Base-by-base conservation (phyloP, 2,113 vertebrate genomes). In the Bubalus kerabau region DNA sequence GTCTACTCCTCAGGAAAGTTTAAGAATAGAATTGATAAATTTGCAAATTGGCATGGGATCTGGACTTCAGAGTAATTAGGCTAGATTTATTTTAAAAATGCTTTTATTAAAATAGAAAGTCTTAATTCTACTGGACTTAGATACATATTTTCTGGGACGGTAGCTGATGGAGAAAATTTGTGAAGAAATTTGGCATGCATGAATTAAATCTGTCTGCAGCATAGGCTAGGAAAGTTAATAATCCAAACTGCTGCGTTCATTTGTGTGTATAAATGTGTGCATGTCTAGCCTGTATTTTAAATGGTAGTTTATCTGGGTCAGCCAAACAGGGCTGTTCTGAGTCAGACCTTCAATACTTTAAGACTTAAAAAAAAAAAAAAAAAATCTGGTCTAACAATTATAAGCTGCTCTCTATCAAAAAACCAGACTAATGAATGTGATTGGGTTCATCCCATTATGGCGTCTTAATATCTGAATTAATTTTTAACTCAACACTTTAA, bases 41-140 rank as follows among this genome's bases (percentile, higher is more conserved):
- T 96, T 96, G 52, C 46, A 97, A 93, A 91, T 97, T 54, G 84
- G 48, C 43, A 87, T 36, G 46, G 3, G 48, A 85, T 81, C 54
- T 74, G 50, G 87, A 85, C 89, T 87, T 82, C 24, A 67, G 78
- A 95, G 59, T 97, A 94, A 97, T 97, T 91, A 93, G 52, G 56
- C 52, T 93, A 81, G 40, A 97, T 91, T 95, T 97, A 94, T 94
- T 92, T 94, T 64, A 87, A 28, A 64, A 60, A 88, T 40, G 46
- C 62, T 88, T 96, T 97, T 94, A 94, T 91, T 93, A 96, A 95
- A 92, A 95, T 92, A 95, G 88, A 97, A 98, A n/a, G 43, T 85
- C 60, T 92, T 89, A 67, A 84, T 93, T 90, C 80, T 76, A 23
- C 32, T 76, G 60, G 56, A 86, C 23, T 95, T 90, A 78, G 50